Base-by-base conservation (phyloP, 2,888 invertebrate species). In the Linyphia triangularis region DNA sequence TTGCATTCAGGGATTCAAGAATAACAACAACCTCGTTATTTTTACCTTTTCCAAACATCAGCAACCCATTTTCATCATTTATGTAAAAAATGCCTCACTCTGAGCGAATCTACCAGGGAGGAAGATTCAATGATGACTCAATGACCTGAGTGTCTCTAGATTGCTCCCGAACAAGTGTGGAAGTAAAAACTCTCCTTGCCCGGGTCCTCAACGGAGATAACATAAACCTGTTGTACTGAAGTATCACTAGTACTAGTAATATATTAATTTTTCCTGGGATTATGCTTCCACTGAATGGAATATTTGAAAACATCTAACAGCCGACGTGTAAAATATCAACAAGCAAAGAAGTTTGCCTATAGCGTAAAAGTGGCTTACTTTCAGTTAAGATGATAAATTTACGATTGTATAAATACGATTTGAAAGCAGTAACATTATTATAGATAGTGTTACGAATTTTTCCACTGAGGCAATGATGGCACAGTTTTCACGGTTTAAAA, bases 341-440 rank as follows among this genome's bases (percentile, higher is more conserved):
- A 6, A 51, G 28, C 16, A 43, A 79, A 7, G 57, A 51, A 22
- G 28, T 24, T 28, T 67, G 40, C 28, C 28, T 33, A 13, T 69
- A 79, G 19, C 67, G 79, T 10, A 37, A 26, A 5, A 79, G 51
- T n/a, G 67, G 67, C n/a, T 61, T 33, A 28, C 79, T 79, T 19
- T 79, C 51, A 67, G 79, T 51, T 0, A 67, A 5, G 10, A 77
- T 33, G 2, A 22, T 33, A 22, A 77, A 77, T 13, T 37, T 61
- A 0, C 61, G 24, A 22, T 22, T 40, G 16, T 40, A 78, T 1
- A 65, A 24, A 28, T 63, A 65, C 1, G 33, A 9, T 26, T 67
- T 26, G 22, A 67, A 67, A 10, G 67, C 16, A 10, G 33, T 33
- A 16, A 79, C 51, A 9, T 22, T 7, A 19, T 67, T 43, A 26